A percentile compares a stretch with the other conserved stretches of the same genome.
These are phyloP conservation scores for Coelogynopora nodosa DNA, from an alignment of 2,888 invertebrate species.

Conservation along the genomic window DNA sequence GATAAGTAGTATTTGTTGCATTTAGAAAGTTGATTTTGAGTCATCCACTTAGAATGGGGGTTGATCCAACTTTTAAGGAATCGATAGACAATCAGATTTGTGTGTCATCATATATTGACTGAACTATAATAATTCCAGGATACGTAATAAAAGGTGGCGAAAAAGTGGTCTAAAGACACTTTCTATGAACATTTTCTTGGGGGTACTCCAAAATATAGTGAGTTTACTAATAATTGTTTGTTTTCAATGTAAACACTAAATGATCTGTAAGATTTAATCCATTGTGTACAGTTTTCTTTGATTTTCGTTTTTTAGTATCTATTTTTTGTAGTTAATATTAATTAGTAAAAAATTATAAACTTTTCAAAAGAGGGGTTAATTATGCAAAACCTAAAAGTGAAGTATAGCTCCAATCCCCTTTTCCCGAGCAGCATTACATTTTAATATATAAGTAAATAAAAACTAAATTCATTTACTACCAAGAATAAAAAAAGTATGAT, in stretches of 20 bases:
- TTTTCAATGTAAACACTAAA: not conserved
- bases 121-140: not conserved
- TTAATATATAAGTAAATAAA: no score
- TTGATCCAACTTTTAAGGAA: not conserved
- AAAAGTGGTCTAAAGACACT: not conserved
- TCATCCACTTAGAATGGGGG: not conserved
- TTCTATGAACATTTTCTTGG: not conserved
- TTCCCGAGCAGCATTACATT: no score
- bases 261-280: not conserved
- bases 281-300: no score
- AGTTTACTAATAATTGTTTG: no score
- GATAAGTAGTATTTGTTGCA: not conserved
- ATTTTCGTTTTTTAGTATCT: no score
- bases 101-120: not conserved
- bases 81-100: not conserved
- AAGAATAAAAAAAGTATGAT: no score
- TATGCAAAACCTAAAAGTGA: no score
- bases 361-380: no score
- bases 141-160: not conserved
- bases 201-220: not conserved
- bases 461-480: no score
- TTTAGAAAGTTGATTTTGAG: not conserved
- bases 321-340: no score
- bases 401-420: no score
- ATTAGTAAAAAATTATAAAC: no score